phyloP scores from a whole-genome alignment of 2,888 invertebrate species.

The Tribolium freemani region DNA sequence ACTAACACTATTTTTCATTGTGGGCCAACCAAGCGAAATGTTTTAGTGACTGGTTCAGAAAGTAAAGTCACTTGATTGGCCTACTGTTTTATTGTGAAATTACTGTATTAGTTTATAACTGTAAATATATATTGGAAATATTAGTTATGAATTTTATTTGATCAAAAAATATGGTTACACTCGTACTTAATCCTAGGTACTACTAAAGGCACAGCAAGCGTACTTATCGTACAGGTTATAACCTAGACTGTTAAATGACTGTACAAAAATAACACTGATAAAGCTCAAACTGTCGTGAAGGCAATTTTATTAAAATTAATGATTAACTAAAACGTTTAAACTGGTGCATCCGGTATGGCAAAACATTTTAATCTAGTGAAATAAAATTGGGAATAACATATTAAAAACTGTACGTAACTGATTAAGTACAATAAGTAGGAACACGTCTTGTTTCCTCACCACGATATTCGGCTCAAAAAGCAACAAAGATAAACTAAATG shows the following conservation, averaged over 20 bases:
- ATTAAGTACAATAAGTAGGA: slow-evolving; percentile 55
- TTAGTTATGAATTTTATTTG: slow-evolving; percentile 57
- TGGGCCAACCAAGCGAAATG: neutral
- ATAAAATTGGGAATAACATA: neutral
- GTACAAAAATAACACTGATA: slow-evolving; percentile 54
- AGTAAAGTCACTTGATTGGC: neutral
- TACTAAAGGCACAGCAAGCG: slow-evolving; percentile 69
- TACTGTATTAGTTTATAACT: slow-evolving; percentile 55
- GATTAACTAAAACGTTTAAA: slow-evolving; percentile 26
- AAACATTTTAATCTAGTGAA: neutral
- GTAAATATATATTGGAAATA: slow-evolving; percentile 57
- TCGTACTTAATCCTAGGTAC: slow-evolving; percentile 63
- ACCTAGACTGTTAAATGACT: slow-evolving; percentile 54
- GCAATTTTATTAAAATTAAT: slow-evolving; percentile 30
- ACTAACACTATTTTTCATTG: slow-evolving; percentile 38
- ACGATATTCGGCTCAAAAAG: slow-evolving; percentile 47
- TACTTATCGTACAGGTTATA: slow-evolving; percentile 67
- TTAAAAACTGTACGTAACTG: slow-evolving; percentile 1
- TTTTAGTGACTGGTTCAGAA: no score
- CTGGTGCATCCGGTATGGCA: slow-evolving; percentile 26
- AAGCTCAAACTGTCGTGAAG: slow-evolving; percentile 35
- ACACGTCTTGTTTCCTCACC: slow-evolving; percentile 44
- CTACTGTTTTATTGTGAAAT: slow-evolving; percentile 49
- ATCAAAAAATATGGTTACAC: slow-evolving; percentile 67
- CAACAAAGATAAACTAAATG: slow-evolving; percentile 43